Percentiles rank a stretch among this genome's conserved stretches.
These are phyloP conservation scores for Sminthurides bifidus DNA, from an alignment of 1,140 invertebrate genomes.

Conservation along the genomic window DNA sequence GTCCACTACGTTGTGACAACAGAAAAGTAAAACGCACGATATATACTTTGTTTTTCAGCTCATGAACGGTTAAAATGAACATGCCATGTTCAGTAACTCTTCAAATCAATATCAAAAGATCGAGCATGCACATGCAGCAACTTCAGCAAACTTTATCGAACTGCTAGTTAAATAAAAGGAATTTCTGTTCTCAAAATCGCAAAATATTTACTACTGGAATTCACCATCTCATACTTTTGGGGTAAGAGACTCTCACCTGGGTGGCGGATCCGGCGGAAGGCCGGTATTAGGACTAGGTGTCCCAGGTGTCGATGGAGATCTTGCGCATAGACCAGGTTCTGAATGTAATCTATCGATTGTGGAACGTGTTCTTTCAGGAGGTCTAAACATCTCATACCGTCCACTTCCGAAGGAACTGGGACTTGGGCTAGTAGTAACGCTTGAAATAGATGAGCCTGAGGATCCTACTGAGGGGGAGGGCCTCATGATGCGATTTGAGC, in stretches of 20 bases:
- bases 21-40: too few species aligned
- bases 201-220: too few species aligned
- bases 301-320: constrained; percentile 23
- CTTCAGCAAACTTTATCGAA: too few species aligned
- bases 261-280: constrained; percentile 30
- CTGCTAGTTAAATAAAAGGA: too few species aligned
- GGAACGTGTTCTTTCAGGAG: neutral
- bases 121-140: too few species aligned
- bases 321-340: constrained; percentile 17
- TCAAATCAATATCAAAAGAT: too few species aligned
- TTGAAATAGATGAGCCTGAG: constrained; percentile 9
- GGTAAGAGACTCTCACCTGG: constrained; percentile 18
- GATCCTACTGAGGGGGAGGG: constrained; percentile 8
- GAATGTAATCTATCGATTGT: constrained; percentile 27
- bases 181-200: too few species aligned
- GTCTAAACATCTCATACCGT: constrained; percentile 25
- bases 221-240: too few species aligned
- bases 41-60: too few species aligned
- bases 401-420: constrained; percentile 17
- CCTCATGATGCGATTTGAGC: constrained; percentile 16
- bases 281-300: constrained; percentile 24
- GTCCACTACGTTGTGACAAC: too few species aligned
- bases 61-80: too few species aligned
- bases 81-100: too few species aligned
- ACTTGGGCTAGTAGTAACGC: constrained; percentile 20